Evolutionary conservation across 1,140 invertebrate genomes (phyloP).

Genomic region (Drosophila serrata): DNA sequence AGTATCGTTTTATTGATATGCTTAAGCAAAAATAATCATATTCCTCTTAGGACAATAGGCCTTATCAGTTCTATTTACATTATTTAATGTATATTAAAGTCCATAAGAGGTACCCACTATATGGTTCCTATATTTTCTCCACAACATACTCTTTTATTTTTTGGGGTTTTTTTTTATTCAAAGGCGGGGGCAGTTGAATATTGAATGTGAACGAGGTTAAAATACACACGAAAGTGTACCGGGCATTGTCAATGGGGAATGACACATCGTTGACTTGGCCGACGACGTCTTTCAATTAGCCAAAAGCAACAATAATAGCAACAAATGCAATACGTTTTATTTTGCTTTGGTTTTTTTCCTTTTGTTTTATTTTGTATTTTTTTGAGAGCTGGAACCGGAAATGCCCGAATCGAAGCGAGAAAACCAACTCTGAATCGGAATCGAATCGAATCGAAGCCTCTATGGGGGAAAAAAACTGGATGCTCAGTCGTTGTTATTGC

Average conservation of each 20-base stretch:
- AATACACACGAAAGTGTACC: conserved; percentile 37
- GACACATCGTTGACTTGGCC: conserved; percentile 64
- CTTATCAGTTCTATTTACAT: no score
- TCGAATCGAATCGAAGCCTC: conserved; percentile 45
- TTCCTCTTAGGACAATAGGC: neutral
- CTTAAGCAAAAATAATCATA: neutral
- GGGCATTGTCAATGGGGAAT: conserved; percentile 54
- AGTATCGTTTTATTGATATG: no score
- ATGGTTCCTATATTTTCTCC: neutral
- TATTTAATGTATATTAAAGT: neutral
- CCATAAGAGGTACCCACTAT: neutral
- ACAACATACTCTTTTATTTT: neutral
- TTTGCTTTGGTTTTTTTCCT: conserved; percentile 8
- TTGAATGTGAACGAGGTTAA: conserved; percentile 45
- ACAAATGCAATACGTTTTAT: conserved; percentile 50
- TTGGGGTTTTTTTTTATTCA: neutral
- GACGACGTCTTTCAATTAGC: conserved; percentile 63
- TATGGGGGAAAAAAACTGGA: conserved; percentile 34
- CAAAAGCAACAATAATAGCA: conserved; percentile 54
- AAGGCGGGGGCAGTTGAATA: conserved; percentile 23
- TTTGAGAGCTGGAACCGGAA: conserved; percentile 56
- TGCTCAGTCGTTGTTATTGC: conserved; percentile 18
- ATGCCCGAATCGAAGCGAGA: conserved; percentile 62
- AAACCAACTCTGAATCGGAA: conserved; percentile 39
- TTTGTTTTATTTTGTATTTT: conserved; percentile 7